These are phyloP conservation scores for Leucophora obtusa DNA, from an alignment of 2,888 invertebrate species.

Conservation along the genomic window DNA sequence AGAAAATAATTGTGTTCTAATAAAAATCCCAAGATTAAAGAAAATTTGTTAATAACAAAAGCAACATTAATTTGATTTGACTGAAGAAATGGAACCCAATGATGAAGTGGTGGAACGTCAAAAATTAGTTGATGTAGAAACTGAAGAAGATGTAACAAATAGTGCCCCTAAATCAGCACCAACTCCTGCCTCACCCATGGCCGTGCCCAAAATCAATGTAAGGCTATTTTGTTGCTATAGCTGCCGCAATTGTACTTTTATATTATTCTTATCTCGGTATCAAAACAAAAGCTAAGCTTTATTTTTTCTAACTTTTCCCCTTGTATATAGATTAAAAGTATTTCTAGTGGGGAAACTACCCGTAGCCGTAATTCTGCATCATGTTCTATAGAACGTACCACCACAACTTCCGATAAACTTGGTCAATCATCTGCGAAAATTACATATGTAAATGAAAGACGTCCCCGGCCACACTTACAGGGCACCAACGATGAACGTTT, in stretches of 20 bases:
- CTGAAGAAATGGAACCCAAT: constrained; percentile 76
- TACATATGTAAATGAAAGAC: constrained; percentile 77
- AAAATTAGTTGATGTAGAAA: constrained; percentile 78
- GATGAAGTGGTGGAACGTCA: constrained; percentile 79
- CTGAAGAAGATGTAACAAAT: constrained; percentile 75
- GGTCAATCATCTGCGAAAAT: constrained; percentile 75
- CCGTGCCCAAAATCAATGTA: constrained; percentile 75
- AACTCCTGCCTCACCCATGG: constrained; percentile 76
- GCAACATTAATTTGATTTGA: neutral
- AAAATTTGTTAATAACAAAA: constrained; percentile 1
- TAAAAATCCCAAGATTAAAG: neutral
- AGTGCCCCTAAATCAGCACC: constrained; percentile 76
- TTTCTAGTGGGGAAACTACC: constrained; percentile 78
- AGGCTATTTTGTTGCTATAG: constrained; percentile 33
- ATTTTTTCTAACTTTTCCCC: neutral
- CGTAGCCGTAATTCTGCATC: constrained; percentile 78
- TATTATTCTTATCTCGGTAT: constrained; percentile 18
- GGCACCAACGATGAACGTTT: constrained; percentile 74
- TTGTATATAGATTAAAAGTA: constrained; percentile 74
- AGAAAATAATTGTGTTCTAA: neutral
- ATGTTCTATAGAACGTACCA: constrained; percentile 77
- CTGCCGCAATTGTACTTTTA: constrained; percentile 28
- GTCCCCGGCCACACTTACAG: constrained; percentile 72
- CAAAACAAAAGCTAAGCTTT: neutral
- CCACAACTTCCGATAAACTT: constrained; percentile 75